Evolutionary conservation across 2,797 vertebrate species (phyloP), one percentile per base, ranked within the genome.

Genomic region (Anniella stebbinsi): DNA sequence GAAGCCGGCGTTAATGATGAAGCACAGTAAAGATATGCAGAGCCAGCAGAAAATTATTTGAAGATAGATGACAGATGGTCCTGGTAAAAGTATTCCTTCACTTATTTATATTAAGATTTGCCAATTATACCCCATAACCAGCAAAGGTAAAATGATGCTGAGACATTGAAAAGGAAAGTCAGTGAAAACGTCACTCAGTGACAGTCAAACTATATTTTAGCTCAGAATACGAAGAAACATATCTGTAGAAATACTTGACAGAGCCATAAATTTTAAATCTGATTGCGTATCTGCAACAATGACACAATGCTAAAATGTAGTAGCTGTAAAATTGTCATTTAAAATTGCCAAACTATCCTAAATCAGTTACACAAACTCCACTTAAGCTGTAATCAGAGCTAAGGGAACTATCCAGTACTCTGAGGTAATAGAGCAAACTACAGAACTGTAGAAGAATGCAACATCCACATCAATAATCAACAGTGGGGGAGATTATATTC

Each of bases 381-480:
- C 80, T 60, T 85, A 85, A 91, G 89, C 92, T n/a, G 10, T 78
- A 84, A 84, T 17, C 2, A 48, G 90, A 18, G 88, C 60, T 87
- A 95, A 89, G 92, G 94, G 94, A 90, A 45, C 11, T 38, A 38
- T 85, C 67, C 28, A 70, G 89, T 84, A 93, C 36, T 28, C 48
- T 78, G n/a, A n/a, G 0, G 54, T 23, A 86, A 67, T 1, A 9
- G 15, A 83, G 88, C 86, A 89, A 80, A 73, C 72, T 17, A 87
- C 76, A 88, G 81, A 89, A 88, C 85, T 0, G 51, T 93, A 88
- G 0, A 54, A 87, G 93, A 67, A 80, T 87, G 92, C 2, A 88
- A 89, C 93, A 87, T 89, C 90, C 93, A 92, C 76, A 87, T 93
- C 95, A 97, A 91, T 94, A 96, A 96, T 95, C 96, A 95, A 95